Percentiles rank a stretch among this genome's conserved stretches.
Evolutionary conservation across 2,888 invertebrate species (phyloP).

Genomic region (Meghimatium bilineatum): DNA sequence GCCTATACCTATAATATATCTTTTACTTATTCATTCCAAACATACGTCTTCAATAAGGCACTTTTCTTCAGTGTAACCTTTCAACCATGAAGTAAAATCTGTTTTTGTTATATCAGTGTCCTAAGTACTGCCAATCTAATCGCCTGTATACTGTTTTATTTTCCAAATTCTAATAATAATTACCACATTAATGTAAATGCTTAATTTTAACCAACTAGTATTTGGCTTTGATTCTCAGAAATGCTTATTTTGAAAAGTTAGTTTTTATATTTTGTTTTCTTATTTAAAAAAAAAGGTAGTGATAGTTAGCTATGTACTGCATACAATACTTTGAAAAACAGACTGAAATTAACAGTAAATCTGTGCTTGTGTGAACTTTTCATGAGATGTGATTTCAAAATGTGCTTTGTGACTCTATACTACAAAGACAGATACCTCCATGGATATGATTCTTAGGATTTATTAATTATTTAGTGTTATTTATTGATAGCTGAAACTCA

Average conservation of each 20-base stretch:
- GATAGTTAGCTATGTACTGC: background rate
- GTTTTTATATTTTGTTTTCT: background rate
- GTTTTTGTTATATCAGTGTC: no score
- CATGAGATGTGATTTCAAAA: background rate
- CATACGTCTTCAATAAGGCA: no score
- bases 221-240: no score
- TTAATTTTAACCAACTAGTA: no score
- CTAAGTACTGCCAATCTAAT: no score
- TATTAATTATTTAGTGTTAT: background rate
- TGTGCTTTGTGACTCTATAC: conserved; percentile 41
- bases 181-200: no score
- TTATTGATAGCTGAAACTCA: background rate
- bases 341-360: background rate
- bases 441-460: background rate
- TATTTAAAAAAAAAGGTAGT: background rate
- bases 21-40: no score
- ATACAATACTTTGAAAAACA: background rate
- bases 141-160: no score
- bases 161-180: no score
- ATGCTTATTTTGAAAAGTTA: background rate
- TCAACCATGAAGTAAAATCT: no score
- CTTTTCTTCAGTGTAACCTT: no score
- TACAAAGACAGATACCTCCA: conserved; percentile 28
- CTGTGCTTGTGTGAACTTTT: background rate
- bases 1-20: no score